Evolutionary conservation across 2,113 vertebrate species (phyloP), one percentile per base, ranked within the genome.

Genomic region (Chrysochloris asiatica): DNA sequence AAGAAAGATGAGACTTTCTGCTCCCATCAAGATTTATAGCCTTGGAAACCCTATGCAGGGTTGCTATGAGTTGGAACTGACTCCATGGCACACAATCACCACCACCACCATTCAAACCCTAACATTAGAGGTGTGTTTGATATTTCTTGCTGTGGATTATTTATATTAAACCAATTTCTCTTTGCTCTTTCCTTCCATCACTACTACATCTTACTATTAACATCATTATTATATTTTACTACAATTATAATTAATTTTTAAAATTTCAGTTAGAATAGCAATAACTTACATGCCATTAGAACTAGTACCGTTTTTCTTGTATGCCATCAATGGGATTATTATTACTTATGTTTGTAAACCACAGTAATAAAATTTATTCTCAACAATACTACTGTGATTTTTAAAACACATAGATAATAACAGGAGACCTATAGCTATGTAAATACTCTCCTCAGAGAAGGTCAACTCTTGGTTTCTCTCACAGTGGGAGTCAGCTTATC

Each of bases 81-180:
- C n/a, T n/a, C n/a, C n/a, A n/a, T n/a, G n/a, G n/a, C n/a, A n/a
- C n/a, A n/a, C n/a, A n/a, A n/a, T n/a, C n/a, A n/a, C n/a, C n/a
- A n/a, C n/a, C n/a, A n/a, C n/a, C n/a, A n/a, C n/a, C n/a, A n/a
- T n/a, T 21, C 48, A 73, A 75, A 86, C n/a, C 4, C 43, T 22
- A 82, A 13, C 61, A 24, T 33, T 75, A 17, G n/a, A 45, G 22
- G 16, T 86, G 16, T 78, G 7, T 38, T 41, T 54, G 28, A 13
- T 54, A 36, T 73, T 16, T 78, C 28, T 92, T 16, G 3, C n/a
- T 52, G 41, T 47, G 33, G 26, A 47, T 79, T 36, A 54, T 54
- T 94, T 7, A 21, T 65, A 48, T 86, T 56, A 21, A 21, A 89
- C 43, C 48, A 87, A 38, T 88, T 84, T 93, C 21, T 84, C 48